A percentile compares a stretch with the other conserved stretches of the same genome.
These are phyloP conservation scores for Oscheius myriophilus DNA, from an alignment of 2,888 invertebrate genomes.

Conservation along the genomic window DNA sequence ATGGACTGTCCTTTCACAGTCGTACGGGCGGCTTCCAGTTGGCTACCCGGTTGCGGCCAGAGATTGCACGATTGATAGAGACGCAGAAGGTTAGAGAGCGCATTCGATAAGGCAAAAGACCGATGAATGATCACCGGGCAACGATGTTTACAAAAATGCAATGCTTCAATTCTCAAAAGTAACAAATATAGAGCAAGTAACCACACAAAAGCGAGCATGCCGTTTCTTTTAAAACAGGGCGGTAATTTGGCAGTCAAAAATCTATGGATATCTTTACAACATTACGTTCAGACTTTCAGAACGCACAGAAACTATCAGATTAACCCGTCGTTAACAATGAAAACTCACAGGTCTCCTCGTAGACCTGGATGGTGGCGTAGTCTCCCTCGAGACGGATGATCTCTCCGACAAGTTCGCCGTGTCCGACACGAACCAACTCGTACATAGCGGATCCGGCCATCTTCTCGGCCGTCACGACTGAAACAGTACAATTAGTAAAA, in stretches of 20 bases:
- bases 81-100: constrained; percentile 26
- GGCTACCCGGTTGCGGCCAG: not conserved
- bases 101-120: constrained; percentile 31
- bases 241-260: no score
- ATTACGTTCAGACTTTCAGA: no score
- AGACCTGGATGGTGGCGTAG: constrained; percentile 98
- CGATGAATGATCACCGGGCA: constrained; percentile 20
- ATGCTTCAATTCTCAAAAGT: not conserved
- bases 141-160: not conserved
- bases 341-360: constrained; percentile 76
- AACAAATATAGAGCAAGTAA: not conserved
- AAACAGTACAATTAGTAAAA: constrained; percentile 32
- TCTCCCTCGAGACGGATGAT: constrained; percentile 99
- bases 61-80: constrained; percentile 17
- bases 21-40: no score
- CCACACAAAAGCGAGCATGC: not conserved
- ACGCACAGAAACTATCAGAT: no score
- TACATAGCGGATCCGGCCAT: constrained; percentile 98
- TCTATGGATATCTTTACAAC: no score
- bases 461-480: constrained; percentile 97
- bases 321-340: not conserved
- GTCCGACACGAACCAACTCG: constrained; percentile 98
- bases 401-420: constrained; percentile 96
- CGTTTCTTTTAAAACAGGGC: no score
- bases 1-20: no score